Evolutionary conservation across 2,797 vertebrate genomes (phyloP), one percentile per base, ranked within the genome.

Genomic region (Acanthurus leucopareius): DNA sequence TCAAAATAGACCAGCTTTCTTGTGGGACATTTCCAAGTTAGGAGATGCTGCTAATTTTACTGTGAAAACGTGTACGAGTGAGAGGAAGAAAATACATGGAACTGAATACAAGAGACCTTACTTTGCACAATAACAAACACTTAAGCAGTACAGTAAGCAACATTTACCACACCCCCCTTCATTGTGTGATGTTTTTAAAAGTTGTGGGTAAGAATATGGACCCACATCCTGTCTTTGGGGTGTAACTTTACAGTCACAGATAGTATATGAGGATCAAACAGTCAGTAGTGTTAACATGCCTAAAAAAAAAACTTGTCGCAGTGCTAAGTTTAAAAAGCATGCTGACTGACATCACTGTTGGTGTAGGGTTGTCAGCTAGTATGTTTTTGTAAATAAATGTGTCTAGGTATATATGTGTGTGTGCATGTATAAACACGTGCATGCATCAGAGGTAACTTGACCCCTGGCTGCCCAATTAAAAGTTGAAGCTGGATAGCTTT

Each of bases 301-400:
- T n/a, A 44, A 68, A 86, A 87, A 74, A 75, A 72, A 79, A 80
- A 79, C 2, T 40, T 66, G 71, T 28, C n/a, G n/a, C 59, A 65
- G 74, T 73, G 88, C 83, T 82, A 88, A 77, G 82, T 92, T 88
- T 90, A 79, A 88, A 84, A 69, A 56, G 45, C 61, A 68, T 1
- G 10, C 66, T 32, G 67, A 40, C 58, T 84, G 82, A 83, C 85
- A 76, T 83, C 54, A 77, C 2, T 52, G 73, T 28, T 57, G 80
- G 77, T 86, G 66, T 86, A 71, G 59, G 56, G 88, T 87, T 83
- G 13, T 73, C 52, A 56, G 58, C 69, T 70, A 56, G 48, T 79
- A 10, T 72, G 60, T 60, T 42, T 86, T 35, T 35, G 32, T 35
- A 35, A 35, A 35, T 35, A 35, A 7, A 61, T 68, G 66, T 57